Evolutionary conservation across 2,797 vertebrate genomes (phyloP), one percentile per base, ranked within the genome.

Genomic region (Syngnathus rostellatus): DNA sequence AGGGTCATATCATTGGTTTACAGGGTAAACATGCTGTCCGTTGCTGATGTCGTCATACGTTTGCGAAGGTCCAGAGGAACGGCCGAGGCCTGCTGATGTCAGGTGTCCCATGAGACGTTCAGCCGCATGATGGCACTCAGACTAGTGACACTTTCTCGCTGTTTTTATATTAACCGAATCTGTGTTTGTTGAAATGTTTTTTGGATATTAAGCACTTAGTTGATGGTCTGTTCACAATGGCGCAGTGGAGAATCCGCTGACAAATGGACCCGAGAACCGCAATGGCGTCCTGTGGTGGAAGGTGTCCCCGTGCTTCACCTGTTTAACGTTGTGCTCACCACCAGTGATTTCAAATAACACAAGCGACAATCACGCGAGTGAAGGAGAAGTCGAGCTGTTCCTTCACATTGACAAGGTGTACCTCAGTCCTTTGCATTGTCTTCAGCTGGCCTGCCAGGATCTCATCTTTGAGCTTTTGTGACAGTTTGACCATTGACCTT

Each of bases 191-290:
- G 66, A 82, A 81, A 77, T 63, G 8, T 70, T 86, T 85, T 87
- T 86, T 79, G 81, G 69, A 85, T 87, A 83, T 90, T 78, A 86
- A 91, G 90, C 90, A 92, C 91, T 92, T 92, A 90, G 81, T 79
- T 81, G 84, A 87, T 73, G 62, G 64, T 76, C 72, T 75, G 80
- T 85, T 86, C 79, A 79, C 80, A 67, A 85, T 76, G 81, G 84
- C 83, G 72, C 86, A 84, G 83, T 78, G 72, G 76, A 76, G 69
- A 74, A 69, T 77, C 68, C 68, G 72, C 51, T 63, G 68, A 65
- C 57, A 74, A 75, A 71, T 65, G 68, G 79, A 81, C 54, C 43
- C 72, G 65, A 62, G 69, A 69, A 50, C 75, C 72, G 8, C 17
- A 19, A 23, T 9, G 53, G 21, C 53, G 12, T 3, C 21, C 53